These are phyloP conservation scores for Myotis myotis DNA, from an alignment of 2,797 vertebrate genomes.

Conservation along the genomic window DNA sequence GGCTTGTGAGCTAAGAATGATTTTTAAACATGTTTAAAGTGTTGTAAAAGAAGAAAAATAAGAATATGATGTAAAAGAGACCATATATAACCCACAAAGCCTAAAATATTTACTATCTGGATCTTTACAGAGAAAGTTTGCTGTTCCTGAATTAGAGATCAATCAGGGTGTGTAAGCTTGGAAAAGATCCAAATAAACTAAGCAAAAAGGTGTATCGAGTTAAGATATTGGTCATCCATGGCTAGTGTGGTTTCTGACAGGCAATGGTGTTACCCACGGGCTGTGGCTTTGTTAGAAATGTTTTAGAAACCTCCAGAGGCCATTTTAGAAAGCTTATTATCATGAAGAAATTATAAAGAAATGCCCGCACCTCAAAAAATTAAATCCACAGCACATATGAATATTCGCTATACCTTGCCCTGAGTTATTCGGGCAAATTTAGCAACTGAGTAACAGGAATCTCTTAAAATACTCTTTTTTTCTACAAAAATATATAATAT, in stretches of 20 bases:
- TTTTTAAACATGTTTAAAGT: neutral
- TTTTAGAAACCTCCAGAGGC: conserved; percentile 63
- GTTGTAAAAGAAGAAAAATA: neutral
- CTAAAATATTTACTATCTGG: conserved; percentile 59
- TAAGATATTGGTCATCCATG: conserved; percentile 17
- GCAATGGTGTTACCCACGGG: conserved; percentile 31
- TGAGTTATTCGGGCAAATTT: conserved; percentile 58
- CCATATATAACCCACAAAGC: conserved; percentile 14
- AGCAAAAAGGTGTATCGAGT: conserved; percentile 61
- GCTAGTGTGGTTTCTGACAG: conserved; percentile 11
- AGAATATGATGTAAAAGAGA: neutral
- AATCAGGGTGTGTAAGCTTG: conserved; percentile 49
- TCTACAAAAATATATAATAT: conserved; percentile 25
- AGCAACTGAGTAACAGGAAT: conserved; percentile 30
- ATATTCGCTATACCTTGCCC: conserved; percentile 31
- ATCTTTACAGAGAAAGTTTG: conserved; percentile 45
- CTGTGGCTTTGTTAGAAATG: conserved; percentile 66
- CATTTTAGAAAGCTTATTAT: conserved; percentile 40
- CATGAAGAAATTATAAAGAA: conserved; percentile 62
- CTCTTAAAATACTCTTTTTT: neutral
- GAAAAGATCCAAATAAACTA: conserved; percentile 63
- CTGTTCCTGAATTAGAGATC: conserved; percentile 43
- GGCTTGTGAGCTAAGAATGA: neutral
- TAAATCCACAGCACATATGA: conserved; percentile 52
- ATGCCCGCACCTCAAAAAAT: neutral